A percentile compares a stretch with the other conserved stretches of the same genome.
phyloP scores from a whole-genome alignment of 2,888 invertebrate genomes.

The Campopleginae sp. region DNA sequence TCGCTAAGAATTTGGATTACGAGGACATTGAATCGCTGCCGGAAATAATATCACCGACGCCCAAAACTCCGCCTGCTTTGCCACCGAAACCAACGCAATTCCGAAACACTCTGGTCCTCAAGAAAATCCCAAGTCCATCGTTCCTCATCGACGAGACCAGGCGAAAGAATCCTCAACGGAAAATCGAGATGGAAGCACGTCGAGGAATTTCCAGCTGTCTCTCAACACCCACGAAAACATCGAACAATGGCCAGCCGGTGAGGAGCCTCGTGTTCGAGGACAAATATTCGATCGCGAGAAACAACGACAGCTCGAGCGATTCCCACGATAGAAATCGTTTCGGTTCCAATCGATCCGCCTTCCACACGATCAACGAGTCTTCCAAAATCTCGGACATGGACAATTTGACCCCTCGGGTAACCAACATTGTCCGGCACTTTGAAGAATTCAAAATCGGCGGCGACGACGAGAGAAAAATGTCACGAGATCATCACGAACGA shows the following conservation, averaged over 20 bases:
- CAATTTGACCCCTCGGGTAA: conserved; percentile 75
- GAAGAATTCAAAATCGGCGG: conserved; percentile 83
- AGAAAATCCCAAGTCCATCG: conserved; percentile 83
- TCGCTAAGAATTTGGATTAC: conserved; percentile 82
- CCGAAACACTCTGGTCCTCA: conserved; percentile 80
- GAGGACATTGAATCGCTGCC: conserved; percentile 83
- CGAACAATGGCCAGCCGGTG: conserved; percentile 61
- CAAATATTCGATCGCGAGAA: conserved; percentile 54
- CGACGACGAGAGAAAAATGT: conserved; percentile 70
- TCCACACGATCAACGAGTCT: conserved; percentile 71
- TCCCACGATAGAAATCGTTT: conserved; percentile 70
- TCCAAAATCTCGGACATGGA: conserved; percentile 40
- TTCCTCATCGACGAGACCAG: conserved; percentile 81
- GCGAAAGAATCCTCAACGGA: conserved; percentile 73
- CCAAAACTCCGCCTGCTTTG: conserved; percentile 88
- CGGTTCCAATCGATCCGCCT: conserved; percentile 76
- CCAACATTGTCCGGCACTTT: conserved; percentile 82
- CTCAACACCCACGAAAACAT: conserved; percentile 66
- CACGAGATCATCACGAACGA: conserved; percentile 44
- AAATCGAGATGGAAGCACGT: conserved; percentile 56
- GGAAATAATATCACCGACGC: conserved; percentile 72
- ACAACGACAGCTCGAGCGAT: conserved; percentile 52
- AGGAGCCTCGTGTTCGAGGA: conserved; percentile 79
- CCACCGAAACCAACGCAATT: conserved; percentile 89
- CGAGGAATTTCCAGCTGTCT: conserved; percentile 67